phyloP scores from a whole-genome alignment of 2,888 invertebrate genomes.

The Quadroppia sp. region DNA sequence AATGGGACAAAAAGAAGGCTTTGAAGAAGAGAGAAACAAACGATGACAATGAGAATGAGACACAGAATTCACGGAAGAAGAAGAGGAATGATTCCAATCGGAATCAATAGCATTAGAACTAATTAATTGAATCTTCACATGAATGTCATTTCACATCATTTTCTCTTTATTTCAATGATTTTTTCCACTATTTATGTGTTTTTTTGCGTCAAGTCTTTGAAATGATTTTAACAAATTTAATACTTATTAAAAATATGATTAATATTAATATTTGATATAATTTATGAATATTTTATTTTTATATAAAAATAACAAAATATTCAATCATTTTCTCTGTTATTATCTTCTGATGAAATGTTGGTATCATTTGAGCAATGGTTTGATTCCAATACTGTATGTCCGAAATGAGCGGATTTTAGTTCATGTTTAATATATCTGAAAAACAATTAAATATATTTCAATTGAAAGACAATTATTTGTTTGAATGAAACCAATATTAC shows the following conservation, averaged over 20 bases:
- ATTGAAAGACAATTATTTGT: constrained; percentile 31
- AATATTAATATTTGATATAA: too few relatives aligned
- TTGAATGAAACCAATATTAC: constrained; percentile 45
- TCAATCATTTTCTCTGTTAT: constrained; percentile 13
- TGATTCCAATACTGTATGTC: not conserved
- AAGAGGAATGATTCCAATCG: not conserved
- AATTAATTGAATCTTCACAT: not conserved
- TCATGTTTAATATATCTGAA: constrained; percentile 16
- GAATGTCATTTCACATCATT: not conserved
- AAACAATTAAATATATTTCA: not conserved
- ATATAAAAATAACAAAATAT: not conserved
- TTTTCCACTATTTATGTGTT: not conserved
- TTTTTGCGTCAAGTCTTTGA: not conserved
- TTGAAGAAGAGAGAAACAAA: constrained; percentile 22
- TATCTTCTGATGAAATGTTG: constrained; percentile 40
- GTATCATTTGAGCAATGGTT: not conserved
- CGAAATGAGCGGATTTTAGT: not conserved
- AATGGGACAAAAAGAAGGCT: constrained; percentile 79
- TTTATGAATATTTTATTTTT: too few relatives aligned
- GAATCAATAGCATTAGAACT: constrained; percentile 14
- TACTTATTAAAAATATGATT: too few relatives aligned
- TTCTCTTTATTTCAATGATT: not conserved
- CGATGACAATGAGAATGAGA: constrained; percentile 24
- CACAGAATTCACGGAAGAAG: not conserved
- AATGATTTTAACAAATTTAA: not conserved